These are phyloP conservation scores for Linurgus olivaceus DNA, from an alignment of 2,797 vertebrate genomes.

Conservation along the genomic window DNA sequence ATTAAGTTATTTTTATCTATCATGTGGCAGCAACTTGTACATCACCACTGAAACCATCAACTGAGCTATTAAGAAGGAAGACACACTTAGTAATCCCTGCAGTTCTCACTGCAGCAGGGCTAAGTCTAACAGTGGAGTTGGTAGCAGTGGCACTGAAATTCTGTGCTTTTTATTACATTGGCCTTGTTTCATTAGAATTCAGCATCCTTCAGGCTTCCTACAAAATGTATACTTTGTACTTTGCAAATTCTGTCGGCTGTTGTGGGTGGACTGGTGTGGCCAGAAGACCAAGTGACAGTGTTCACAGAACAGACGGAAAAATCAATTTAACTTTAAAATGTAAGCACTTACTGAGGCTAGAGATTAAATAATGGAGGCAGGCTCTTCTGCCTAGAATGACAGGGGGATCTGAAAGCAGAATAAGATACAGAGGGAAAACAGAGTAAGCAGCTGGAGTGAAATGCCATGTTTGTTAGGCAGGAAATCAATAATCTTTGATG, in stretches of 20 bases:
- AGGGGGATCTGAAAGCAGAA: not conserved
- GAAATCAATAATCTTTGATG: conserved; percentile 25
- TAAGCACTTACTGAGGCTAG: not conserved
- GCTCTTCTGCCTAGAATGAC: not conserved
- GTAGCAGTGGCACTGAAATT: not conserved
- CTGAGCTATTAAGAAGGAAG: conserved; percentile 48
- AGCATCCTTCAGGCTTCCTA: not conserved
- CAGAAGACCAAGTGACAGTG: not conserved
- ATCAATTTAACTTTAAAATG: conserved; percentile 29
- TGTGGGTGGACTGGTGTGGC: not conserved
- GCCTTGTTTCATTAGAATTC: conserved; percentile 19
- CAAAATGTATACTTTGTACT: not conserved
- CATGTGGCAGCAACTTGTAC: conserved; percentile 32
- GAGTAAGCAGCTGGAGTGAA: not conserved
- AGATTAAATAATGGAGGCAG: conserved; percentile 23
- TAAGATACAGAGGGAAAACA: not conserved
- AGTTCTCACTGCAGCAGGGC: conserved; percentile 8
- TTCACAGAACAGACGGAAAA: not conserved
- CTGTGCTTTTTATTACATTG: not conserved
- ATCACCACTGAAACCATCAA: conserved; percentile 38
- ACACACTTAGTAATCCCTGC: conserved; percentile 21
- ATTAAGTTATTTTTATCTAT: conserved; percentile 47
- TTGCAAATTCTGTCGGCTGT: not conserved
- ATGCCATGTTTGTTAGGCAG: not conserved
- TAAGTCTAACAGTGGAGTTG: not conserved